Evolutionary conservation across 1,140 invertebrate genomes (phyloP).

Genomic region (Panagrolaimus sp.): DNA sequence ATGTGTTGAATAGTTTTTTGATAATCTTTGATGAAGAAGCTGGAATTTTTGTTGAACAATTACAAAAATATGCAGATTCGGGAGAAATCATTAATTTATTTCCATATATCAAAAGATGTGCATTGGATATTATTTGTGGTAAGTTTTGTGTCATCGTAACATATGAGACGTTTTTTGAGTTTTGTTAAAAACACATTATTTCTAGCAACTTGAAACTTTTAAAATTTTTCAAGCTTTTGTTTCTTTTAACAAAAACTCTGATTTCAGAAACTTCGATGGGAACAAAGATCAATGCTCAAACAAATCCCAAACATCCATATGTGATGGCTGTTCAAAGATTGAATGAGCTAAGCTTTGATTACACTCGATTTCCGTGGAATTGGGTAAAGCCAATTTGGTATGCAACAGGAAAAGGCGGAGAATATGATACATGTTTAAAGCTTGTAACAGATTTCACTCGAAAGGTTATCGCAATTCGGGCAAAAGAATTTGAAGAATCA

Average conservation of each 20-base stretch:
- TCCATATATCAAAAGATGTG: conserved; percentile 71
- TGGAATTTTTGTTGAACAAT: conserved; percentile 65
- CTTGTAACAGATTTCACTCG: conserved; percentile 44
- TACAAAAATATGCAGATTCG: conserved; percentile 63
- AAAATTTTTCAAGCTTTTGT: no score
- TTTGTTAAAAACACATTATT: no score
- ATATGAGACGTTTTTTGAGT: no score
- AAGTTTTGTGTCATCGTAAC: no score
- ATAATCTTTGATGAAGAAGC: conserved; percentile 61
- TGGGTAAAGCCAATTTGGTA: conserved; percentile 49
- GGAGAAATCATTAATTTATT: conserved; percentile 69
- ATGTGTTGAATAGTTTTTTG: conserved; percentile 75
- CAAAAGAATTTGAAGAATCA: background rate
- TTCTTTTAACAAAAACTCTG: no score
- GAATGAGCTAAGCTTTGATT: conserved; percentile 43
- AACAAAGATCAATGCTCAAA: conserved; percentile 67
- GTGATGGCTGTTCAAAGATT: conserved; percentile 69
- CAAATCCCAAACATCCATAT: conserved; percentile 68
- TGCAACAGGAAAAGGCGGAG: conserved; percentile 28
- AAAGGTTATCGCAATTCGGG: conserved; percentile 22
- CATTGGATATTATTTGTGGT: conserved; percentile 77
- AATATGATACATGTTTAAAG: conserved; percentile 39
- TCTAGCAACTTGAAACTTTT: no score
- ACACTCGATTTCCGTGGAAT: conserved; percentile 49
- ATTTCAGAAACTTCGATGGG: conserved; percentile 74